These are phyloP conservation scores for Pseudorectes ferrugineus DNA, from an alignment of 2,113 vertebrate species.

Conservation along the genomic window DNA sequence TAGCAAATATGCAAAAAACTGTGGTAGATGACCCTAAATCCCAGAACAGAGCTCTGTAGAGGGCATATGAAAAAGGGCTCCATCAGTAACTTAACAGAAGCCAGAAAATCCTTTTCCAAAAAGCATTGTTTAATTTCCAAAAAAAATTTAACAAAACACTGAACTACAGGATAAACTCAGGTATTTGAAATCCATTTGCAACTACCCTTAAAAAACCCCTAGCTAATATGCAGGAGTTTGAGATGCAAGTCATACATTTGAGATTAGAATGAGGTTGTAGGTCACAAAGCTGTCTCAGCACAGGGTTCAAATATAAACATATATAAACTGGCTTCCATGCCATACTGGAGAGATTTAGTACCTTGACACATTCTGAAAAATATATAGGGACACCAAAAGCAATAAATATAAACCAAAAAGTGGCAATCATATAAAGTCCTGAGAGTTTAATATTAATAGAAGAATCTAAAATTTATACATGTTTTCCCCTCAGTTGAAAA, in stretches of 20 bases:
- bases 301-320: slow-evolving; percentile 59
- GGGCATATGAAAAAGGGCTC: background rate
- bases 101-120: background rate
- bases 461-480: slow-evolving; percentile 19
- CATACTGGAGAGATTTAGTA: slow-evolving; percentile 46
- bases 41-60: background rate
- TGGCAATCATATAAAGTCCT: slow-evolving; percentile 35
- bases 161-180: background rate
- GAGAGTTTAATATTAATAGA: slow-evolving; percentile 59
- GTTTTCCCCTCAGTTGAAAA: background rate
- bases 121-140: background rate
- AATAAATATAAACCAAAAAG: slow-evolving; percentile 60
- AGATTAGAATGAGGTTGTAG: slow-evolving; percentile 57
- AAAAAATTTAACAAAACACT: background rate
- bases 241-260: slow-evolving; percentile 33
- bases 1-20: background rate
- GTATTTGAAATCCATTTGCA: background rate
- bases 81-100: background rate
- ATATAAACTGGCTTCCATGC: slow-evolving; percentile 47
- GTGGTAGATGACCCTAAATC: background rate
- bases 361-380: slow-evolving; percentile 52
- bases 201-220: background rate
- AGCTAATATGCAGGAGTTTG: slow-evolving; percentile 17
- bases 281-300: slow-evolving; percentile 57
- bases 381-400: slow-evolving; percentile 46